Conservation (phyloP, 1,140 invertebrate genomes). For the Bombus balteatus region DNA sequence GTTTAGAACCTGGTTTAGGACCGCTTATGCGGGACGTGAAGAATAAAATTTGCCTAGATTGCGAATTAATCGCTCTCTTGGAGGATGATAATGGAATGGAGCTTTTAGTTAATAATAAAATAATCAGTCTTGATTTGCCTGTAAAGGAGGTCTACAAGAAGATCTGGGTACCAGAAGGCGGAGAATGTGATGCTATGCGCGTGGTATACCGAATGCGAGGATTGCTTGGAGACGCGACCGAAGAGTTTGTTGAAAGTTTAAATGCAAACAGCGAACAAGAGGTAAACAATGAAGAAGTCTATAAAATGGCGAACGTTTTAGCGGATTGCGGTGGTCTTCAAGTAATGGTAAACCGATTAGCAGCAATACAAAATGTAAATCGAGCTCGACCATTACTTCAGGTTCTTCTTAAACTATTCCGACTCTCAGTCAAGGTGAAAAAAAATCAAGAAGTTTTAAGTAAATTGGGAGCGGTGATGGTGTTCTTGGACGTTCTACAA, state of each 20-base stretch:
- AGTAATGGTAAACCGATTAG: constrained; percentile 83
- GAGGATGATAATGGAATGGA: constrained; percentile 99
- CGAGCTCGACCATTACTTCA: constrained; percentile 91
- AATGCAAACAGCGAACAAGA: constrained; percentile 94
- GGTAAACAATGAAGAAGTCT: constrained; percentile 97
- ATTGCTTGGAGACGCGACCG: constrained; percentile 97
- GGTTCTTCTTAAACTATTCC: constrained; percentile 93
- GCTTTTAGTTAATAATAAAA: constrained; percentile 98
- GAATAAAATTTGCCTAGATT: constrained; percentile 99
- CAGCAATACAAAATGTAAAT: constrained; percentile 87
- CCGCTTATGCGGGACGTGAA: constrained; percentile 99
- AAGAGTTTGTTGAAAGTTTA: constrained; percentile 98
- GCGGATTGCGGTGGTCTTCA: constrained; percentile 94
- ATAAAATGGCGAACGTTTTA: constrained; percentile 89
- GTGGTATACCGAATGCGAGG: constrained; percentile 99
- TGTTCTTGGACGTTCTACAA: constrained; percentile 87
- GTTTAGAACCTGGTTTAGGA: constrained; percentile 95
- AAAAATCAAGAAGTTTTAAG: constrained; percentile 88
- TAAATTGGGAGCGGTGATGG: constrained; percentile 87
- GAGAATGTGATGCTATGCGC: constrained; percentile 96
- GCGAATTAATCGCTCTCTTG: constrained; percentile 96
- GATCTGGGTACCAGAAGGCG: constrained; percentile 92
- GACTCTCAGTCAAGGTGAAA: constrained; percentile 91
- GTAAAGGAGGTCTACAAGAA: constrained; percentile 96
- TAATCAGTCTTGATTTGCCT: constrained; percentile 97